These are phyloP conservation scores for Ptilonorhynchus violaceus DNA, from an alignment of 2,113 vertebrate species.

Conservation along the genomic window DNA sequence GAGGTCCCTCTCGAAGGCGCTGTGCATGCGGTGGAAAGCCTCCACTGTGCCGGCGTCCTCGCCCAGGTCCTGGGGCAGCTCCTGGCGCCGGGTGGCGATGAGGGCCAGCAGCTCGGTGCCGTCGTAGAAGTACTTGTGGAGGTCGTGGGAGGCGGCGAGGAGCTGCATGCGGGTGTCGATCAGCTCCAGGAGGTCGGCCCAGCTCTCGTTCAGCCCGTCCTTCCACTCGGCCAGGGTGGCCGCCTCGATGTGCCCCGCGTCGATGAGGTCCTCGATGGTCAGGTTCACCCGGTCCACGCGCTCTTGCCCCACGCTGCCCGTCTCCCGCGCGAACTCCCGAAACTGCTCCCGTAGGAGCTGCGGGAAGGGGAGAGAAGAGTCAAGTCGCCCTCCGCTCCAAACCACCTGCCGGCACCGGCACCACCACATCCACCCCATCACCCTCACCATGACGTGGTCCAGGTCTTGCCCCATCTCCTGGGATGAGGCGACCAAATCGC, in stretches of 20 bases:
- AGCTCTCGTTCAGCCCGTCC: slow-evolving; percentile 91
- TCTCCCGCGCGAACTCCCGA: slow-evolving; percentile 90
- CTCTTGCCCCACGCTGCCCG: slow-evolving; percentile 86
- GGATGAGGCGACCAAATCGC: slow-evolving; percentile 87
- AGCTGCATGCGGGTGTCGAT: slow-evolving; percentile 94
- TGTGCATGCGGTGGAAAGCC: slow-evolving; percentile 93
- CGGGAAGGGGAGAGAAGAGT: neutral
- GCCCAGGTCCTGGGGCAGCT: slow-evolving; percentile 91
- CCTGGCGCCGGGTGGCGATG: slow-evolving; percentile 85
- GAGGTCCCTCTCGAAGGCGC: slow-evolving; percentile 89
- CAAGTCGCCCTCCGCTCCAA: fast-evolving
- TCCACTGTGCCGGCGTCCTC: slow-evolving; percentile 88
- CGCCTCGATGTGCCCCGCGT: slow-evolving; percentile 83
- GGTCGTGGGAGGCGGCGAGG: slow-evolving; percentile 86
- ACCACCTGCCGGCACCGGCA: fast-evolving
- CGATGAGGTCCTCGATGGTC: slow-evolving; percentile 89
- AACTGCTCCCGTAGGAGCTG: slow-evolving; percentile 93
- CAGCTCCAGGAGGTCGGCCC: slow-evolving; percentile 94
- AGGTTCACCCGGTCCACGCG: slow-evolving; percentile 87
- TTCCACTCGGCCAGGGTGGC: slow-evolving; percentile 95
- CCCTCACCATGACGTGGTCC: slow-evolving; percentile 90
- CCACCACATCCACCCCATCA: fast-evolving
- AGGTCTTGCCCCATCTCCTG: slow-evolving; percentile 96
- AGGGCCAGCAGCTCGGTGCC: slow-evolving; percentile 85
- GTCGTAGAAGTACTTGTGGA: slow-evolving; percentile 92